Percentiles rank a stretch among this genome's conserved stretches.
Evolutionary conservation across 2,113 vertebrate species (phyloP).

Genomic region (Catharus fuscescens): DNA sequence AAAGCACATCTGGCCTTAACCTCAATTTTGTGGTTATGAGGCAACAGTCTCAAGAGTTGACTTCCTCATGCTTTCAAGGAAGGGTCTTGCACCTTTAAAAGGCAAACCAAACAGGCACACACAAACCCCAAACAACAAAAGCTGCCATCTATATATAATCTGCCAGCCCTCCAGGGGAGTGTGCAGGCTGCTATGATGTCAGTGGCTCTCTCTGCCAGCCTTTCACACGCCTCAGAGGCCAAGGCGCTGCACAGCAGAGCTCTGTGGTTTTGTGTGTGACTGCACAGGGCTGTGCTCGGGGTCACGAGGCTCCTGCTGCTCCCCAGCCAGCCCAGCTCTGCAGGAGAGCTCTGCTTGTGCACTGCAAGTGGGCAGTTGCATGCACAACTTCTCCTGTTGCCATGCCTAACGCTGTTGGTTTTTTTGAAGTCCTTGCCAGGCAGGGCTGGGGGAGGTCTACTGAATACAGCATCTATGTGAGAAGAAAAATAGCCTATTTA

Average conservation of each 20-base stretch:
- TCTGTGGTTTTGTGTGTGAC: neutral
- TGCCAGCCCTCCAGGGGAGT: conserved; percentile 28
- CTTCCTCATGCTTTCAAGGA: neutral
- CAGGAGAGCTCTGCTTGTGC: neutral
- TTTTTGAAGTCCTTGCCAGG: conserved; percentile 21
- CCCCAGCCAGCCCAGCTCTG: neutral
- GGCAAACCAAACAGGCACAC: neutral
- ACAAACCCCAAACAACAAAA: neutral
- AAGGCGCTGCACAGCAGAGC: neutral
- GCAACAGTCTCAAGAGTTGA: neutral
- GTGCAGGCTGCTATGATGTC: conserved; percentile 37
- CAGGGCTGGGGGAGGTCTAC: conserved; percentile 44
- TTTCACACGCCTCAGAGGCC: conserved; percentile 21
- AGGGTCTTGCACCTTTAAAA: conserved; percentile 36
- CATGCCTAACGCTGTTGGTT: neutral
- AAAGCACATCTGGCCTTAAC: neutral
- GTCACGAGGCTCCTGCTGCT: neutral
- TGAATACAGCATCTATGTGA: neutral
- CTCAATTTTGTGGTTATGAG: neutral
- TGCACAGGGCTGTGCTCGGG: neutral
- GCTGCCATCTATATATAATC: conserved; percentile 26
- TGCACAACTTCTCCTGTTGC: neutral
- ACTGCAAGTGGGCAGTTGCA: neutral
- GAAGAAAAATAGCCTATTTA: conserved; percentile 60
- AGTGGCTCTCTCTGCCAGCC: conserved; percentile 49